Base-by-base conservation (phyloP, 2,113 vertebrate genomes). In the Nesogale talazaci region DNA sequence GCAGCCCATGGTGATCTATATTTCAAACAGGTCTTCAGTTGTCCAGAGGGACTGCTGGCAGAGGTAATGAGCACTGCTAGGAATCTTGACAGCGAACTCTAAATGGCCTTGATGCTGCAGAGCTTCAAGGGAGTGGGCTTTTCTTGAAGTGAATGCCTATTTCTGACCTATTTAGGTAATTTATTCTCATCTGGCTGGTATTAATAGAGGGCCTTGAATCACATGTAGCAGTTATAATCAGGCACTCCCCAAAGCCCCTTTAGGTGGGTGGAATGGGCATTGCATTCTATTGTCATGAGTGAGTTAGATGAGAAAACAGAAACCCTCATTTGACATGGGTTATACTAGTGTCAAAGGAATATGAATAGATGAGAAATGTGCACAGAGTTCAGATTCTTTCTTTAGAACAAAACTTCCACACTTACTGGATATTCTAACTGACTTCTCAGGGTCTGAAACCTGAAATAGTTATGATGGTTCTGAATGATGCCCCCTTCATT, bases 151-250 rank as follows among this genome's bases (percentile, higher is more conserved):
- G n/a, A 93, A 92, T 75, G 65, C 81, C 38, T 89, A 16, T 81
- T 95, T 97, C 85, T 36, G 10, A 91, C 76, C 72, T 94, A 87
- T 90, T 91, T 92, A 46, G 46, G 11, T 89, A 91, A 93, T 94
- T 75, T 46, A 67, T 85, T 93, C 86, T 89, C 74, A 4, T 94
- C 79, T 29, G 1, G 69, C 88, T 83, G 36, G 40, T 78, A 78
- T 95, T 89, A 90, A n/a, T 92, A 76, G 69, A 4, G 3, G 2
- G 78, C 19, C 65, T 91, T 75, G 4, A 95, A 89, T 95, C 83
- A 59, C 77, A 74, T 78, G 83, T 85, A 85, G 6, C 16, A 77
- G 23, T 42, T 88, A 79, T 11, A 91, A 85, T 52, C 59, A 92
- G 57, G 75, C 36, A 42, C 52, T 91, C 80, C 70, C 79, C 69